Base-by-base conservation (phyloP, 2,888 invertebrate species). In the Gastracanthus pulcherrimus region DNA sequence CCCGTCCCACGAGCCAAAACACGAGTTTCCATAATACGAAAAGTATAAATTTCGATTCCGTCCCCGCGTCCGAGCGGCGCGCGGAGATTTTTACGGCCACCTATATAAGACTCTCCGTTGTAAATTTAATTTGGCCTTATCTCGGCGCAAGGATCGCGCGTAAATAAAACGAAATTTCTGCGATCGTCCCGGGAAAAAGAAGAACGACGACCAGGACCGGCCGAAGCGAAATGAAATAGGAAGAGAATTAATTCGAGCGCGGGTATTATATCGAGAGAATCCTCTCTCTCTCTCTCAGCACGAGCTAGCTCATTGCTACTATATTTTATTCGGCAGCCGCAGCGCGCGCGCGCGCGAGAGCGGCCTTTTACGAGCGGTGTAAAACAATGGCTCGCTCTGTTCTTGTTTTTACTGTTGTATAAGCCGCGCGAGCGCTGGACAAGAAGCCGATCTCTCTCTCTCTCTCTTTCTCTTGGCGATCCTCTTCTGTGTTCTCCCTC, bases 351-450 rank as follows among this genome's bases (percentile, higher is more conserved):
- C n/a, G 3, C 11, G 55, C 23, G 26, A n/a, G 45, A 45, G 45
- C 19, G 48, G 80, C 48, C 85, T 81, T 89, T 89, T 88, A 89
- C 86, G 87, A 85, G 85, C 86, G 85, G 82, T 85, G 88, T 89
- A 89, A 90, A 89, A 89, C 89, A 89, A 89, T 89, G 86, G 88
- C 83, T 84, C 88, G 86, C 86, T 87, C 86, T 87, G 88, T 84
- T 86, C 85, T 76, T 78, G 84, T 86, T 86, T 88, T 86, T 87
- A 87, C 85, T 85, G 86, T 84, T 19, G 41, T 85, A 84, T 70
- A 77, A 69, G 69, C 84, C 19, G 82, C 72, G 62, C 67, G 58
- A 76, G 23, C 41, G 76, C 58, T n/a, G 72, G 60, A 72, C 72
- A 58, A 71, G 76, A 81, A 76, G 66, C 55, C 74, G 71, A 66